Percentiles rank a stretch among this genome's conserved stretches.
Evolutionary conservation across 2,113 vertebrate genomes (phyloP).

Genomic region (Plotosus lineatus): DNA sequence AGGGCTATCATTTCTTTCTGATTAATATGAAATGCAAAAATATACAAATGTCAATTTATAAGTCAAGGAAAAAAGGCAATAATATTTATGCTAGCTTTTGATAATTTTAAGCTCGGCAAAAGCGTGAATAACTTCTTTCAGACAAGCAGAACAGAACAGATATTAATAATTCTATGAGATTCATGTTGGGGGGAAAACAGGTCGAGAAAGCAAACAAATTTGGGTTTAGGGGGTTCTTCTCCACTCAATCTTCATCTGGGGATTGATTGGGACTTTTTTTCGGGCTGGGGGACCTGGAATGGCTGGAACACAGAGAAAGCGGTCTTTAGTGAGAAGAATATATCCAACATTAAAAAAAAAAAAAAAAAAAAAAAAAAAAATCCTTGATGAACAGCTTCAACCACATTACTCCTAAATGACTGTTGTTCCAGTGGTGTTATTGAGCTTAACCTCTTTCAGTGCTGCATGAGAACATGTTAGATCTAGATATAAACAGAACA

Average conservation of each 20-base stretch:
- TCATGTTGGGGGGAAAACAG: slow-evolving; percentile 22
- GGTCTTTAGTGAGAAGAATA: slow-evolving; percentile 5
- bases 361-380: no score
- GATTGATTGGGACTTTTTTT: slow-evolving; percentile 64
- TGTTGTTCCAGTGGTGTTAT: neutral
- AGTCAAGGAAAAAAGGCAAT: neutral
- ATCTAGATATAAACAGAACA: no score
- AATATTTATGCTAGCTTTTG: neutral
- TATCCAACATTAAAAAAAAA: neutral
- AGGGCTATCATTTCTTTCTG: neutral
- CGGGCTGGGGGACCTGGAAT: slow-evolving; percentile 71
- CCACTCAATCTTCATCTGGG: slow-evolving; percentile 61
- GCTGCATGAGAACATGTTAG: slow-evolving; percentile 6
- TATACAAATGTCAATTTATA: neutral
- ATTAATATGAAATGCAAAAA: slow-evolving; percentile 16
- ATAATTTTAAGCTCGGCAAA: neutral
- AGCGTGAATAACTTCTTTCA: neutral
- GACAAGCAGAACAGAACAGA: neutral
- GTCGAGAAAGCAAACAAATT: neutral
- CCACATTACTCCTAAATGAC: neutral
- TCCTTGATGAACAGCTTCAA: slow-evolving; percentile 2
- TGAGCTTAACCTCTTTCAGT: neutral
- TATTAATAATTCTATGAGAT: neutral
- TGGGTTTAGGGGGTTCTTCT: slow-evolving; percentile 53
- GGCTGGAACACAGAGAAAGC: slow-evolving; percentile 70